Evolutionary conservation across 2,888 invertebrate species (phyloP), one percentile per base, ranked within the genome.

Genomic region (Gari tellinella): DNA sequence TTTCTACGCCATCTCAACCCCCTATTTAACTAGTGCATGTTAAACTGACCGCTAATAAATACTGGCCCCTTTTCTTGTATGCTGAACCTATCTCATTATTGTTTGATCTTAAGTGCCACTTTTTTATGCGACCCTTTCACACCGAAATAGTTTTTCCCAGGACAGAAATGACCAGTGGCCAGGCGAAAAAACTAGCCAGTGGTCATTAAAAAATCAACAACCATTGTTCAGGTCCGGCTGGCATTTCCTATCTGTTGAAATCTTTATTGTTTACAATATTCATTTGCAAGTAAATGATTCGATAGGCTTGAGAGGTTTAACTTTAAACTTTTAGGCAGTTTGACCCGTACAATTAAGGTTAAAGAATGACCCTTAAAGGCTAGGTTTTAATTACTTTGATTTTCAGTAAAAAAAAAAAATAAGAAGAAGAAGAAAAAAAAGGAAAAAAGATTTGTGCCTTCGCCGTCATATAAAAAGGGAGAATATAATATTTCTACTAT

Each of bases 131-230:
- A 52, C 52, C 70, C 70, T 57, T 75, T 69, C 56, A 73, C 69
- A 65, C 53, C 31, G 15, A 40, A 15, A 41, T 51, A 69, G 65
- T 52, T 31, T 45, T 69, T 77, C 77, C 68, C 77, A 72, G 72
- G 72, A 68, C 69, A 64, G 19, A 57, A 67, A 43, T 72, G 70
- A 67, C 70, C 67, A 76, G 51, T 75, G 70, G 55, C 43, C 62
- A 66, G 66, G 49, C 25, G 31, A 46, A 63, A 67, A 76, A 63
- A 60, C 43, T 45, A 56, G 51, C 61, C 61, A 63, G 26, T 55
- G 67, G 72, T 76, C 76, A 76, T 76, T 76, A 76, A 76, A 65
- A 72, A 45, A 72, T 69, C 67, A 64, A 64, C 61, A 67, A 49
- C 52, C 53, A 51, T 72, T 76, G 65, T 65, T 72, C 31, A 31